phyloP scores from a whole-genome alignment of 2,888 invertebrate genomes.

The Eupithecia vulgata region DNA sequence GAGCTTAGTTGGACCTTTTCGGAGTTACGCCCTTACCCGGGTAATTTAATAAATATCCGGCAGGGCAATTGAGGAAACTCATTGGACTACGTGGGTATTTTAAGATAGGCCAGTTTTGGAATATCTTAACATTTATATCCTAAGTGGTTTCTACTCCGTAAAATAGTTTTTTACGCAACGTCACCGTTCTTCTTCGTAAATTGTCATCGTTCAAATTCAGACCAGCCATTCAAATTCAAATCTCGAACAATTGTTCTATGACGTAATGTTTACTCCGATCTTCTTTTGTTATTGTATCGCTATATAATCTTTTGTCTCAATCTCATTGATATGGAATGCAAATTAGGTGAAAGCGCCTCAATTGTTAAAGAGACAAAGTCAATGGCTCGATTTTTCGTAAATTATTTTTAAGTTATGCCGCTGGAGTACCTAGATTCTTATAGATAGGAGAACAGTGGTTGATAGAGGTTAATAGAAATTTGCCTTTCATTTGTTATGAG shows the following conservation, averaged over 20 bases:
- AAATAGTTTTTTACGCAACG: slow-evolving; percentile 22
- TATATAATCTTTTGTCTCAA: slow-evolving; percentile 33
- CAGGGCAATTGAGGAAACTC: slow-evolving; percentile 71
- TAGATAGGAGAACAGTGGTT: neutral
- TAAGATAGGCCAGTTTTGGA: neutral
- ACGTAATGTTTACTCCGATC: slow-evolving; percentile 64
- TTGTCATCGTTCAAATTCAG: slow-evolving; percentile 71
- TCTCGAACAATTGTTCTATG: slow-evolving; percentile 69
- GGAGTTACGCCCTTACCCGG: slow-evolving; percentile 63
- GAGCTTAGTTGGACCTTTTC: slow-evolving; percentile 66
- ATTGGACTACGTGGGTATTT: slow-evolving; percentile 44
- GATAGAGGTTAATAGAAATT: neutral
- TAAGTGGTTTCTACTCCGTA: neutral
- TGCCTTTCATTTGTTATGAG: too few species aligned
- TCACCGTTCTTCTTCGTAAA: slow-evolving; percentile 49
- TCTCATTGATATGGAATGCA: neutral
- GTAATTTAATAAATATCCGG: slow-evolving; percentile 80
- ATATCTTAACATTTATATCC: neutral
- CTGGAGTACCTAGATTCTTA: neutral
- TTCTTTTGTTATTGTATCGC: slow-evolving; percentile 68
- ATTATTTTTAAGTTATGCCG: neutral
- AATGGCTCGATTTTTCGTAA: neutral
- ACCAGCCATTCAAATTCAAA: slow-evolving; percentile 81
- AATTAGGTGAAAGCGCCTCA: slow-evolving; percentile 7
- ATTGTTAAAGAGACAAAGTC: neutral